Base-by-base conservation (phyloP, 2,888 invertebrate species). In the Hypercompe scribonia region DNA sequence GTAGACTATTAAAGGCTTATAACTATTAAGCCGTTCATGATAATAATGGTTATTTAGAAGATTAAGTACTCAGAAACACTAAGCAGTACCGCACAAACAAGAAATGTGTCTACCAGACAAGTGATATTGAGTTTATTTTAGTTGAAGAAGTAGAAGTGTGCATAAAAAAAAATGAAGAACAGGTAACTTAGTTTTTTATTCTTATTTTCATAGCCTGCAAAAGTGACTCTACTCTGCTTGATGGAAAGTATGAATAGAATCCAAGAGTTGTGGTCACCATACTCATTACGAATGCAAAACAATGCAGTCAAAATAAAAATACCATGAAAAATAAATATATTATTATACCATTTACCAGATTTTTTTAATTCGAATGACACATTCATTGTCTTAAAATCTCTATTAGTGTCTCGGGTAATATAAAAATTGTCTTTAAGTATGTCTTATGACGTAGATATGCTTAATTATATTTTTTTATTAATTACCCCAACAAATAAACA, bases 11-110 rank as follows among this genome's bases (percentile, higher is more conserved):
- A 21, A 7, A 46, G 21, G 21, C 46, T 46, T 0, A 13, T 39
- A 15, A 39, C n/a, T n/a, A n/a, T n/a, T n/a, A n/a, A n/a, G n/a
- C n/a, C n/a, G 36, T 36, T 36, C 5, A 36, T 8, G 36, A 8
- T 36, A 8, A 36, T 42, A 2, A 11, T 42, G 42, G 11, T 42
- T 42, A 10, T 13, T 42, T 13, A 15, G 13, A 42, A 42, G 42
- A 42, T 42, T 3, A 46, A 31, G 65, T 39, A 42, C 34, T 7
- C 11, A 70, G 69, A 74, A 68, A 78, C 76, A 83, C 76, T 11
- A 42, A 42, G 42, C 42, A 42, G 42, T 42, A 46, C 42, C 18
- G 46, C 2, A 42, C 13, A 13, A 18, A 18, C n/a, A 54, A 54
- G 50, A 54, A 54, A 54, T n/a, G 18, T 46, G 21, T 21, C 21